Conservation (phyloP, 2,113 vertebrate genomes). For the Istiophorus platypterus region DNA sequence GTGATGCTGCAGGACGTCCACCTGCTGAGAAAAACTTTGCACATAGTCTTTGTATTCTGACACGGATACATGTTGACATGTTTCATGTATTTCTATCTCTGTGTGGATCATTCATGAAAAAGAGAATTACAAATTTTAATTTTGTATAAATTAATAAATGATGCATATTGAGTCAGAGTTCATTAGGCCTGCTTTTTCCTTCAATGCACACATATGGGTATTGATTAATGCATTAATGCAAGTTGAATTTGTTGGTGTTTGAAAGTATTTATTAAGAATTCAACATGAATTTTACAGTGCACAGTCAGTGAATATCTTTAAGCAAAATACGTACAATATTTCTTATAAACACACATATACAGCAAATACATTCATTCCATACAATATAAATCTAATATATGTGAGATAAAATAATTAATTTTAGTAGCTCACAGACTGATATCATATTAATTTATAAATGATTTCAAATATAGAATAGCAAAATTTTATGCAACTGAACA, state of each 20-base stretch:
- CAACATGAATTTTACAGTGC: slow-evolving; percentile 52
- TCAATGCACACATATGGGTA: not conserved
- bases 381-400: slow-evolving; percentile 56
- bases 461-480: slow-evolving; percentile 36
- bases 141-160: slow-evolving; percentile 87
- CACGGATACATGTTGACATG: slow-evolving; percentile 72
- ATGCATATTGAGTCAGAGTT: slow-evolving; percentile 70
- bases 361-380: slow-evolving; percentile 51
- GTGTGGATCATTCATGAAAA: slow-evolving; percentile 78
- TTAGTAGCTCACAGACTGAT: slow-evolving; percentile 43
- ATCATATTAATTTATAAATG: slow-evolving; percentile 25
- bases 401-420: slow-evolving; percentile 52
- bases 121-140: slow-evolving; percentile 83
- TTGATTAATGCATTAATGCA: slow-evolving; percentile 3
- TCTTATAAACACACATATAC: slow-evolving; percentile 66
- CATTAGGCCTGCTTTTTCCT: slow-evolving; percentile 4
- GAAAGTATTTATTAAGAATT: slow-evolving; percentile 69
- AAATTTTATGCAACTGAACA: slow-evolving; percentile 43
- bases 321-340: slow-evolving; percentile 64
- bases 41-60: slow-evolving; percentile 83
- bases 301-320: slow-evolving; percentile 50
- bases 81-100: slow-evolving; percentile 83
- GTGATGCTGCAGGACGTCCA: slow-evolving; percentile 79
- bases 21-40: slow-evolving; percentile 83
- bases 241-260: slow-evolving; percentile 20